A percentile compares a stretch with the other conserved stretches of the same genome.
Evolutionary conservation across 2,797 vertebrate species (phyloP).

Genomic region (Muraenolepis orangiensis): DNA sequence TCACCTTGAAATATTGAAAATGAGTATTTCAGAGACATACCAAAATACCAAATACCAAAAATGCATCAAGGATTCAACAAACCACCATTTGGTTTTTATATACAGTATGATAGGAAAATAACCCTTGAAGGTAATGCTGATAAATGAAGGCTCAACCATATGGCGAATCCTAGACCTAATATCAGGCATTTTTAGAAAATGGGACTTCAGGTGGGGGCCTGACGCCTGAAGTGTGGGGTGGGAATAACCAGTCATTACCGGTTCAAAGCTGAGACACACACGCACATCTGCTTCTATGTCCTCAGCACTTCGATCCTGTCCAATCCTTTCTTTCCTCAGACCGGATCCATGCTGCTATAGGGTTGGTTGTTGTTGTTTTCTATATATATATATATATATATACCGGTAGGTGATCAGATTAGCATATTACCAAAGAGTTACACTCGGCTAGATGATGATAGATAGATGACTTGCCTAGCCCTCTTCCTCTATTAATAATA

Average conservation of each 20-base stretch:
- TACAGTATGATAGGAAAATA: not conserved
- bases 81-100: not conserved
- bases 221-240: not conserved
- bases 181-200: not conserved
- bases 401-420: not conserved
- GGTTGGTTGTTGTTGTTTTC: not conserved
- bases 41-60: too few relatives aligned
- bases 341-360: not conserved
- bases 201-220: not conserved
- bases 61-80: too few relatives aligned
- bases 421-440: not conserved
- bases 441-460: not conserved
- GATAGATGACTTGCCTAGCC: not conserved
- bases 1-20: too few relatives aligned
- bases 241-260: not conserved
- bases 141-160: not conserved
- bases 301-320: not conserved
- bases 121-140: not conserved
- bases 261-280: not conserved
- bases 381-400: too few relatives aligned
- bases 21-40: too few relatives aligned
- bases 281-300: not conserved
- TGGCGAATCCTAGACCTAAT: not conserved
- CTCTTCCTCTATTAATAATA: too few relatives aligned
- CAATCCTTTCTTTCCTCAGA: not conserved